Percentiles rank a stretch among this genome's conserved stretches.
Conservation (phyloP, 1,140 invertebrate genomes). For the Drosophila truncata region DNA sequence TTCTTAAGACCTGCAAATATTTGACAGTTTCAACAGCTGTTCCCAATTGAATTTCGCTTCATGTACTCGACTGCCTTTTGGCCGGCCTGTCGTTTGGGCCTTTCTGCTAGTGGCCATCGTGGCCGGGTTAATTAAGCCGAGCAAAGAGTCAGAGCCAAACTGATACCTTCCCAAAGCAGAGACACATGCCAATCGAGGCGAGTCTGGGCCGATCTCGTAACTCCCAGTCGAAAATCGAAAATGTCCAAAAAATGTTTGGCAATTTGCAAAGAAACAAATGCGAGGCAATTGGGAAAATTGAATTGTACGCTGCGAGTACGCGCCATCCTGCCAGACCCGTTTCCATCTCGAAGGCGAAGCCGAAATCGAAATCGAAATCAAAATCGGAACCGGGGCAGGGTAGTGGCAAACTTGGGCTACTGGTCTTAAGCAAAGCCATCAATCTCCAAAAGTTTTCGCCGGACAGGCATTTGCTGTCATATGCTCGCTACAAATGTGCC, state of each 20-base stretch:
- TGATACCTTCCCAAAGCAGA: conserved; percentile 35
- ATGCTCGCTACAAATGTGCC: conserved; percentile 69
- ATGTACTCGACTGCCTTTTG: no score
- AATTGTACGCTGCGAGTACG: conserved; percentile 54
- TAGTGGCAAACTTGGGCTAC: conserved; percentile 52
- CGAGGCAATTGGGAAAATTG: conserved; percentile 64
- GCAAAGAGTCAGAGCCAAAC: conserved; percentile 3
- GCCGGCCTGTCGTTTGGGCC: conserved; percentile 3
- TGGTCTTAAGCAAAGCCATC: conserved; percentile 81
- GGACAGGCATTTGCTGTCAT: conserved; percentile 68
- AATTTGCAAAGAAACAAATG: conserved; percentile 61
- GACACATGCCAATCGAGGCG: conserved; percentile 65
- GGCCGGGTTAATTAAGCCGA: conserved; percentile 57
- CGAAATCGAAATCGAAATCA: conserved; percentile 6
- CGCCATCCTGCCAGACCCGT: conserved; percentile 77
- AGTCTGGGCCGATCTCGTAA: conserved; percentile 21
- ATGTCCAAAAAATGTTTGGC: conserved; percentile 66
- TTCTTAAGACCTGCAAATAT: not conserved
- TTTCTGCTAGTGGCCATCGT: conserved; percentile 21
- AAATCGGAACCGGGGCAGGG: conserved; percentile 12
- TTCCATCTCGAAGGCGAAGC: conserved; percentile 33
- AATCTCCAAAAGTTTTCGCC: conserved; percentile 63
- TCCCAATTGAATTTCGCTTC: not conserved
- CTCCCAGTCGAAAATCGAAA: conserved; percentile 50
- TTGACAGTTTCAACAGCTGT: not conserved